Conservation (phyloP, 2,888 invertebrate genomes). For the Stegophylla sp. region DNA sequence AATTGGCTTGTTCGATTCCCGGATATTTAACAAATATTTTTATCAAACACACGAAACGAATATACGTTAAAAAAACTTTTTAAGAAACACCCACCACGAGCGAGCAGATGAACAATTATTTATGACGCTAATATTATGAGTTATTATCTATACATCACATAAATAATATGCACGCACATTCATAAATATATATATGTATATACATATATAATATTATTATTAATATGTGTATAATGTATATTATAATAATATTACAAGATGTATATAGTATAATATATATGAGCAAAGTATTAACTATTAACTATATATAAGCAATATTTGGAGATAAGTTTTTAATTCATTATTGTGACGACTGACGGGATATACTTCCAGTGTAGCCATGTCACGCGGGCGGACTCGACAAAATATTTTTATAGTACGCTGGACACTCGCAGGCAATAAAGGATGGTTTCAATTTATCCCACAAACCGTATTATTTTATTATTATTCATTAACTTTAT, state of each 20-base stretch:
- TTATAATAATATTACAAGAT: neutral
- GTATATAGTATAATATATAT: neutral
- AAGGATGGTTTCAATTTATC: too few relatives aligned
- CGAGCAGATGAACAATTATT: conserved; percentile 9
- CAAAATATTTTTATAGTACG: neutral
- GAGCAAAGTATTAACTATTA: neutral
- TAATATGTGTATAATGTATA: neutral
- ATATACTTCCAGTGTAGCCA: conserved; percentile 39
- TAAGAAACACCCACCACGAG: conserved; percentile 43
- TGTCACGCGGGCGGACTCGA: neutral
- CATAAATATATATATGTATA: neutral
- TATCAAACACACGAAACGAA: neutral
- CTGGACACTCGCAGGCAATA: neutral
- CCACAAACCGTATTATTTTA: too few relatives aligned
- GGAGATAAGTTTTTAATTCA: conserved; percentile 54
- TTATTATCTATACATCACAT: neutral
- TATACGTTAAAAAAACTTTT: neutral
- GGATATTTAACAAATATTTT: neutral
- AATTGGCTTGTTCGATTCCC: neutral
- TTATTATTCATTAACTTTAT: too few relatives aligned
- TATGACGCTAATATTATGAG: neutral
- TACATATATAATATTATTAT: neutral
- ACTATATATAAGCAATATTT: conserved; percentile 19
- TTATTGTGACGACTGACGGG: conserved; percentile 38
- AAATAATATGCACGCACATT: neutral